Conservation (phyloP, 2,888 invertebrate species). For the Heteropelma amictum region DNA sequence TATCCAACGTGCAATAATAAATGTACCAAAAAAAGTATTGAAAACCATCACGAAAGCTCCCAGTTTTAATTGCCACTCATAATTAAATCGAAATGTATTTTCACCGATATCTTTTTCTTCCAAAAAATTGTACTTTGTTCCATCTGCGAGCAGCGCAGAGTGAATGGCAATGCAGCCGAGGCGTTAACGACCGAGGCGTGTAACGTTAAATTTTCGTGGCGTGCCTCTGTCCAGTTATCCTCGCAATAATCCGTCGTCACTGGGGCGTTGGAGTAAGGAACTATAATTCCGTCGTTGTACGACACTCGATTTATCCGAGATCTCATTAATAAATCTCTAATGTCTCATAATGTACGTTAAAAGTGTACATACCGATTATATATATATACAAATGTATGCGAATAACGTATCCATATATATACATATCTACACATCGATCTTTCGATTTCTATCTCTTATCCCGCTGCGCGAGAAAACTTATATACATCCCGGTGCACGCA, state of each 20-base stretch:
- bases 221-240: slow-evolving; percentile 60
- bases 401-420: no score
- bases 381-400: neutral
- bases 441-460: slow-evolving; percentile 22
- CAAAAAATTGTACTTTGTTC: no score
- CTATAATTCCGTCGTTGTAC: slow-evolving; percentile 21
- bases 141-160: slow-evolving; percentile 18
- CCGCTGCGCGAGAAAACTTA: slow-evolving; percentile 24
- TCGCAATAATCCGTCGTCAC: slow-evolving; percentile 58
- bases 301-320: slow-evolving; percentile 37
- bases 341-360: slow-evolving; percentile 6
- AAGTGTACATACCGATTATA: neutral
- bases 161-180: neutral
- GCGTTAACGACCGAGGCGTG: slow-evolving; percentile 61
- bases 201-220: slow-evolving; percentile 62
- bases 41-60: no score
- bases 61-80: no score
- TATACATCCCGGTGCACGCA: neutral
- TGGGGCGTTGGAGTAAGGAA: slow-evolving; percentile 50
- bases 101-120: no score
- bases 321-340: slow-evolving; percentile 37
- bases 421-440: no score
- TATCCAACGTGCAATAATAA: no score
- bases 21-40: no score
- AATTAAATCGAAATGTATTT: no score